These are phyloP conservation scores for Platyscapa corneri DNA, from an alignment of 1,140 invertebrate genomes.

Conservation along the genomic window DNA sequence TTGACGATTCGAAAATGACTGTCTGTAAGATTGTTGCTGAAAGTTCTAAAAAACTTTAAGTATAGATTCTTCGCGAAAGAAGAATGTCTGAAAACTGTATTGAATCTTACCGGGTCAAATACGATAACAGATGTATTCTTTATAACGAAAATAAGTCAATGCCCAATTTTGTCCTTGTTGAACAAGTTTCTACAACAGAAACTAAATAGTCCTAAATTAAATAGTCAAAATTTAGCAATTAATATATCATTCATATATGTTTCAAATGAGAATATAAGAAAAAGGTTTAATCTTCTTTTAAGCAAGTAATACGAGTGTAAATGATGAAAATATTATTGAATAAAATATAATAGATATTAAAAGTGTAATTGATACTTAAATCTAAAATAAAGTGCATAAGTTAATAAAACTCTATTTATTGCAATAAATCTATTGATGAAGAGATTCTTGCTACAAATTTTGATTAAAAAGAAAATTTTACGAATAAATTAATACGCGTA, in stretches of 20 bases:
- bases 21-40: background rate
- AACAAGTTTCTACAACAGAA: background rate
- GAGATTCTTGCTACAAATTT: too few species aligned
- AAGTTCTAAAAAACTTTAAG: background rate
- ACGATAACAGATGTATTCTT: background rate
- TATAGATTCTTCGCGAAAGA: background rate
- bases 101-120: background rate
- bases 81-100: background rate
- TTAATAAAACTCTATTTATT: slow-evolving; percentile 6
- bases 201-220: background rate
- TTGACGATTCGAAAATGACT: background rate
- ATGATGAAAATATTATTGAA: slow-evolving; percentile 20
- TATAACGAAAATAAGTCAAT: background rate
- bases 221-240: slow-evolving; percentile 18
- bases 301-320: slow-evolving; percentile 1
- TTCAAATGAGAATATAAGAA: background rate
- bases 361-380: slow-evolving; percentile 20
- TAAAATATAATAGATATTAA: slow-evolving; percentile 27
- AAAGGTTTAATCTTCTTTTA: slow-evolving; percentile 27
- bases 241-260: background rate
- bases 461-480: background rate
- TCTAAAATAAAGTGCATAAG: background rate
- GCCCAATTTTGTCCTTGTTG: slow-evolving; percentile 8
- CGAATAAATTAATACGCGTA: too few species aligned
- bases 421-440: too few species aligned